These are phyloP conservation scores for Aplysia californica DNA, from an alignment of 1,140 invertebrate species.

Conservation along the genomic window DNA sequence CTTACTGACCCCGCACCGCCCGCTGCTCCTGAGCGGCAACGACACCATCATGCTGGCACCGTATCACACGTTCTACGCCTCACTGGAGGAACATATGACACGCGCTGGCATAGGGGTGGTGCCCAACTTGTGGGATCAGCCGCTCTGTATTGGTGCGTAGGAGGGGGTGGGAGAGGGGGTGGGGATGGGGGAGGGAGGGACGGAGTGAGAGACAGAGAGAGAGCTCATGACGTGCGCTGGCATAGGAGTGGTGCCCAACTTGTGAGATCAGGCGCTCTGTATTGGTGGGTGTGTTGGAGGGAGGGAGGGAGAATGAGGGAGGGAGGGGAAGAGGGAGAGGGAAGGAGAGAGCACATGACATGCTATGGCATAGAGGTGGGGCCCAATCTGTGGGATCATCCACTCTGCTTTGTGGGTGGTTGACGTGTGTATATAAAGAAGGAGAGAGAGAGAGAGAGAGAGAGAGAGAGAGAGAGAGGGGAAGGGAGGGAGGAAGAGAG, in stretches of 20 bases:
- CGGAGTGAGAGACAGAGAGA: constrained; percentile 39
- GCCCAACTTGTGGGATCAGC: constrained; percentile 65
- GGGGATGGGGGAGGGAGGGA: too few relatives aligned
- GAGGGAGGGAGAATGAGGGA: too few relatives aligned
- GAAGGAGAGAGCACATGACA: constrained; percentile 62
- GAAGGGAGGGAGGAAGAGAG: too few relatives aligned
- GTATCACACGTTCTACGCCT: constrained; percentile 64
- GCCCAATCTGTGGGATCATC: neutral
- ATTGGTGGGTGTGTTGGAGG: constrained; percentile 6
- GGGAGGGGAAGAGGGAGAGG: neutral
- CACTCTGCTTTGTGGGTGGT: too few relatives aligned
- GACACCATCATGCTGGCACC: constrained; percentile 62
- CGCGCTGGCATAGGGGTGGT: constrained; percentile 45
- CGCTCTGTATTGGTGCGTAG: constrained; percentile 63
- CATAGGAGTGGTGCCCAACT: constrained; percentile 32
- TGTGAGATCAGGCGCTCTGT: neutral
- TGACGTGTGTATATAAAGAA: too few relatives aligned
- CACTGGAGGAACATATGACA: constrained; percentile 63
- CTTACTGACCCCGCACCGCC: constrained; percentile 63
- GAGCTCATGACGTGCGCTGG: constrained; percentile 60
- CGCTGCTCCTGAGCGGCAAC: constrained; percentile 63
- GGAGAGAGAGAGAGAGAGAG: too few relatives aligned
- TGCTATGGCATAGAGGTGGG: constrained; percentile 45
- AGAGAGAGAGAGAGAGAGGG: too few relatives aligned
- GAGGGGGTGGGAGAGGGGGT: too few relatives aligned